phyloP scores from a whole-genome alignment of 2,888 invertebrate species.

The Synergus itoensis region DNA sequence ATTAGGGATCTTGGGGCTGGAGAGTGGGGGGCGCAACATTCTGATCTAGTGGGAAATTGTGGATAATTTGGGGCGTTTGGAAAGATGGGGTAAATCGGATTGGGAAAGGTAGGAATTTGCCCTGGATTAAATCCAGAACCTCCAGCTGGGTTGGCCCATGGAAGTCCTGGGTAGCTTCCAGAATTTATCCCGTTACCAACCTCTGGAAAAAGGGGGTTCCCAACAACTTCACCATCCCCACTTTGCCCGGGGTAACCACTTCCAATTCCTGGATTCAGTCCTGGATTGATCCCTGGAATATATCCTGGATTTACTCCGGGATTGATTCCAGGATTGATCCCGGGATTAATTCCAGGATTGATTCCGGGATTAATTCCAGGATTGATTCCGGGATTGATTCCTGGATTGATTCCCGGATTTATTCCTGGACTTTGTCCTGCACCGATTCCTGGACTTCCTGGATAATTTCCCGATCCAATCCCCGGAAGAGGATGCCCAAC shows the following conservation, averaged over 20 bases:
- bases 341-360: not conserved
- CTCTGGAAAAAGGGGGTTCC: constrained; percentile 38
- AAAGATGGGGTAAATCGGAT: not conserved
- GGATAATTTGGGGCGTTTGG: constrained; percentile 16
- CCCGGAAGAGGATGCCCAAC: constrained; percentile 38
- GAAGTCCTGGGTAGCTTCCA: constrained; percentile 10
- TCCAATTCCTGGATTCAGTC: constrained; percentile 40
- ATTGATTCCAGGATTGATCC: not conserved
- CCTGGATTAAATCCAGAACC: not conserved
- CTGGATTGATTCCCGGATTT: not conserved
- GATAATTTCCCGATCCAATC: constrained; percentile 10
- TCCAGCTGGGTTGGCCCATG: not conserved
- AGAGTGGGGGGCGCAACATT: constrained; percentile 64
- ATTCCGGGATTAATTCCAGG: not conserved
- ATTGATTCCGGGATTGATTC: constrained; percentile 18
- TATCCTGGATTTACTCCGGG: too few relatives aligned
- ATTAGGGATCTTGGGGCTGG: constrained; percentile 76
- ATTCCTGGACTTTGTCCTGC: not conserved
- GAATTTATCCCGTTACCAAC: not conserved
- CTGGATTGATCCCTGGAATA: not conserved
- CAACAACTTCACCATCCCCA: constrained; percentile 32
- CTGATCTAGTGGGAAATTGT: not conserved
- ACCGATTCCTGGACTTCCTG: not conserved
- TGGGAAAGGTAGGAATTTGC: constrained; percentile 23
- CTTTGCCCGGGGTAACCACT: constrained; percentile 11